phyloP scores from a whole-genome alignment of 2,113 vertebrate species.

The Naja naja region DNA sequence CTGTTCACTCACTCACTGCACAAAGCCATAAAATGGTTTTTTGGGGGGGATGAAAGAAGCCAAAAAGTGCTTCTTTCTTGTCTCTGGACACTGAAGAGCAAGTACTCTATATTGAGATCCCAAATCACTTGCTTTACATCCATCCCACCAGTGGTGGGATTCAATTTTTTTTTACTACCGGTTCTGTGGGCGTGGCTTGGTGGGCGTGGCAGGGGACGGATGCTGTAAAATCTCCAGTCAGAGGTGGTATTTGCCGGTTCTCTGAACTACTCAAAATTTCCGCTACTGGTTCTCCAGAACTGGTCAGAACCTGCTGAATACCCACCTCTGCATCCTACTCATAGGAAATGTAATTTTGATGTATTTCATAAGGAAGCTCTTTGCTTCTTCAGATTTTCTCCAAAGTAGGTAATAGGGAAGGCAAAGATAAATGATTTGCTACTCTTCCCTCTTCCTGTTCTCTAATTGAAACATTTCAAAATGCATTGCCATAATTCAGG shows the following conservation, averaged over 20 bases:
- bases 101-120: background rate
- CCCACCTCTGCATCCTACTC: no score
- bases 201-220: no score
- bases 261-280: no score
- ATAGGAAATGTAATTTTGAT: background rate
- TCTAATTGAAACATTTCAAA: background rate
- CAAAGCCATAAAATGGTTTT: background rate
- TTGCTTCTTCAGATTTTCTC: background rate
- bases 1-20: background rate
- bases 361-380: background rate
- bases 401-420: background rate
- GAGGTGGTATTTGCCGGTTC: no score
- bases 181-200: no score
- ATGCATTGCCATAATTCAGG: background rate
- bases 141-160: background rate
- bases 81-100: background rate
- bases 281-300: no score
- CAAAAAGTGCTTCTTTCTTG: background rate
- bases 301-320: no score
- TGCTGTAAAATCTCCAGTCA: no score
- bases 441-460: background rate
- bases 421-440: background rate
- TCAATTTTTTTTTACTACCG: no score
- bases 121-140: background rate
- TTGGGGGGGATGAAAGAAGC: background rate